phyloP scores from a whole-genome alignment of 2,888 invertebrate genomes.

The Coleophora deauratella region DNA sequence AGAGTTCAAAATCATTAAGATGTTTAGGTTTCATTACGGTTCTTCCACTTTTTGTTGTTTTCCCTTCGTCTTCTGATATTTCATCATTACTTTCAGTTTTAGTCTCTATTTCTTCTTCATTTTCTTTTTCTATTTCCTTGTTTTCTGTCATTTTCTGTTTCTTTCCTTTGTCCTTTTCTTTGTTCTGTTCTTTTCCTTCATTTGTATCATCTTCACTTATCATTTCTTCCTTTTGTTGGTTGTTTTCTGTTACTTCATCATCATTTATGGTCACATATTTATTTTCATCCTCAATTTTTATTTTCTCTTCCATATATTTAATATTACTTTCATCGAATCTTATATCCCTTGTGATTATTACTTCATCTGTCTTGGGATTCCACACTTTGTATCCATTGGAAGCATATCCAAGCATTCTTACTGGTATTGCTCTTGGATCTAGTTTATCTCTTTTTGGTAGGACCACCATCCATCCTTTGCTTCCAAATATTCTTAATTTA shows the following conservation, averaged over 20 bases:
- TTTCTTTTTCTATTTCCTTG: no score
- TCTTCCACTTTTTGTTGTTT: conserved; percentile 4
- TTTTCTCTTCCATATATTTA: no score
- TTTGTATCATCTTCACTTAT: neutral
- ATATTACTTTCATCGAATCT: no score
- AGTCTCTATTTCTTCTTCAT: no score
- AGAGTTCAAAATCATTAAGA: conserved; percentile 2
- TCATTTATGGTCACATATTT: conserved; percentile 9
- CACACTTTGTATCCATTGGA: conserved; percentile 7
- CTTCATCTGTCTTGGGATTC: no score
- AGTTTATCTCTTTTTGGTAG: conserved; percentile 10
- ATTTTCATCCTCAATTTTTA: no score
- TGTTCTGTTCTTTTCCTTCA: conserved; percentile 1
- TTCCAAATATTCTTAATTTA: conserved; percentile 10
- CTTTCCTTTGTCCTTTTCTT: no score
- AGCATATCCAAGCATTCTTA: conserved; percentile 13
- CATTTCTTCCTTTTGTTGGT: neutral
- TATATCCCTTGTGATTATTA: no score
- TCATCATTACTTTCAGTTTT: neutral
- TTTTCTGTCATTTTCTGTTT: neutral
- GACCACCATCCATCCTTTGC: conserved; percentile 8
- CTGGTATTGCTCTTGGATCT: conserved; percentile 8
- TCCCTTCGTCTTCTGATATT: neutral
- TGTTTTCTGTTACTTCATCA: neutral
- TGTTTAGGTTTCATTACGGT: conserved; percentile 1